phyloP scores from a whole-genome alignment of 2,888 invertebrate species.

The Stenichneumon culpator region DNA sequence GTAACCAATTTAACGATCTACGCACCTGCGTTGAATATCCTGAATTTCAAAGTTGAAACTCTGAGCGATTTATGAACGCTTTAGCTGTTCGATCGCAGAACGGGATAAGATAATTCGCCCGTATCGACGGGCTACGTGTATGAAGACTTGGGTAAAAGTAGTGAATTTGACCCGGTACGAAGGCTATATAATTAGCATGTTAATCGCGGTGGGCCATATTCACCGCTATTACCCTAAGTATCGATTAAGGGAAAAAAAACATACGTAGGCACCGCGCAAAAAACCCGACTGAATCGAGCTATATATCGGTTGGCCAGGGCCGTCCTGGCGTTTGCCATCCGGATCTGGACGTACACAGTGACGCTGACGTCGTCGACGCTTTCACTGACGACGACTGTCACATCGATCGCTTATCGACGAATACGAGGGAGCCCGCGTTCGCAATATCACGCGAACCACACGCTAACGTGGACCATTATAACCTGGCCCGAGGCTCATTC shows the following conservation, averaged over 20 bases:
- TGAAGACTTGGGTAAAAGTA: too few species aligned
- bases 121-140: not conserved
- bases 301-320: constrained; percentile 35
- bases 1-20: not conserved
- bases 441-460: constrained; percentile 57
- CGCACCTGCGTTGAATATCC: not conserved
- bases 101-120: constrained; percentile 6
- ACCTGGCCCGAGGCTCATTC: constrained; percentile 52
- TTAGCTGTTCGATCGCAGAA: not conserved
- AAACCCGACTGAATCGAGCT: constrained; percentile 10
- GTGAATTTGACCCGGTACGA: too few species aligned
- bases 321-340: constrained; percentile 28
- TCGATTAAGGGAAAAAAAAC: not conserved
- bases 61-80: not conserved
- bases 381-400: constrained; percentile 59
- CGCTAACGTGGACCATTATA: constrained; percentile 58
- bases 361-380: constrained; percentile 54
- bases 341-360: constrained; percentile 40
- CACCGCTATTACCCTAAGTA: not conserved
- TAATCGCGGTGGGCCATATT: not conserved
- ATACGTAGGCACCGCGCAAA: constrained; percentile 21
- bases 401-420: constrained; percentile 48
- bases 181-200: too few species aligned
- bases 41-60: not conserved
- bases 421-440: constrained; percentile 44